Conservation (phyloP, 2,888 invertebrate species). For the Patella depressa region DNA sequence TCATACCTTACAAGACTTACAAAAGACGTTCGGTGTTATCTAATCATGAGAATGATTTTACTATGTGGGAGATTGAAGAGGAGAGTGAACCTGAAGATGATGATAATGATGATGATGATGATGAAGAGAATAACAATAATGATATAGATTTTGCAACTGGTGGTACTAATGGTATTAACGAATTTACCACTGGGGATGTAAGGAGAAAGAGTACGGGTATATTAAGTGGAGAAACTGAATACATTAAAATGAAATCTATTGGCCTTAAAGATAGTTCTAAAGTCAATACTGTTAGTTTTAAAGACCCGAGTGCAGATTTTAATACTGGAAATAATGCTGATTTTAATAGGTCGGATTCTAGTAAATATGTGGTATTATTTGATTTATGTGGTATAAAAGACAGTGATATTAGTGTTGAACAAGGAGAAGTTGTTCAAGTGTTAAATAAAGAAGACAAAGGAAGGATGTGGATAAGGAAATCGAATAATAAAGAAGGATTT, state of each 20-base stretch:
- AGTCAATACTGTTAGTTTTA: neutral
- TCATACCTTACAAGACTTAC: neutral
- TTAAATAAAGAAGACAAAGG: constrained; percentile 94
- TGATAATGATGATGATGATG: neutral
- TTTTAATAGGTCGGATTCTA: constrained; percentile 82
- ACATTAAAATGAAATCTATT: too few relatives aligned
- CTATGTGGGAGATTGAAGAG: neutral
- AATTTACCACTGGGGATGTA: neutral
- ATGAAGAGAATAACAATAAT: neutral
- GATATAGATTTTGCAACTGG: neutral
- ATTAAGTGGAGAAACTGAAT: too few relatives aligned
- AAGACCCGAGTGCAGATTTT: too few relatives aligned
- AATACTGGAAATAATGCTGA: constrained; percentile 24
- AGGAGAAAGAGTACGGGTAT: too few relatives aligned
- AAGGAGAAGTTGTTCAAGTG: constrained; percentile 96
- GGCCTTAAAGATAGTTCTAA: too few relatives aligned
- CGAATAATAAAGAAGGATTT: constrained; percentile 94
- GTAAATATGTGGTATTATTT: constrained; percentile 91
- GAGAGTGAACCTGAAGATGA: neutral
- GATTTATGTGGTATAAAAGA: constrained; percentile 94
- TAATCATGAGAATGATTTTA: neutral
- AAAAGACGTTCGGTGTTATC: neutral
- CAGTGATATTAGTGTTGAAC: constrained; percentile 92
- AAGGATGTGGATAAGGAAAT: constrained; percentile 96
- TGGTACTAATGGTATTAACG: neutral